Conservation (phyloP, 2,113 vertebrate genomes). For the western clawed frog (Xenopus tropicalis) region UCB_Xtro_10.0 CM004445.2:91116001-91116500, state of each 20-base stretch:
- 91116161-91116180: background rate
- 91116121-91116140: slow-evolving; percentile 4
- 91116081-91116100: slow-evolving; percentile 15
- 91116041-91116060: background rate
- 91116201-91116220: background rate
- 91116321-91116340: too few relatives aligned
- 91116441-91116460: too few relatives aligned
- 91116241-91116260: background rate
- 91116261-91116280: slow-evolving; percentile 50
- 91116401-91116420: too few relatives aligned
- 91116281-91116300: slow-evolving; percentile 58
- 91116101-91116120: slow-evolving; percentile 17
- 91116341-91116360: too few relatives aligned
- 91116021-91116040: slow-evolving; percentile 56
- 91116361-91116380: too few relatives aligned
- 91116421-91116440: too few relatives aligned
- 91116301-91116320: slow-evolving; percentile 3
- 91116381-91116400: too few relatives aligned
- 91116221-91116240: slow-evolving; percentile 25
- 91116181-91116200: background rate
- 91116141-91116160: background rate
- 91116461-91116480: too few relatives aligned
- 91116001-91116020: slow-evolving; percentile 50
- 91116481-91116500: too few relatives aligned
- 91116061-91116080: slow-evolving; percentile 7